Conservation (phyloP, 37 sponge, comb jelly and placozoan genomes). For the Mnemiopsis leidyi region DNA sequence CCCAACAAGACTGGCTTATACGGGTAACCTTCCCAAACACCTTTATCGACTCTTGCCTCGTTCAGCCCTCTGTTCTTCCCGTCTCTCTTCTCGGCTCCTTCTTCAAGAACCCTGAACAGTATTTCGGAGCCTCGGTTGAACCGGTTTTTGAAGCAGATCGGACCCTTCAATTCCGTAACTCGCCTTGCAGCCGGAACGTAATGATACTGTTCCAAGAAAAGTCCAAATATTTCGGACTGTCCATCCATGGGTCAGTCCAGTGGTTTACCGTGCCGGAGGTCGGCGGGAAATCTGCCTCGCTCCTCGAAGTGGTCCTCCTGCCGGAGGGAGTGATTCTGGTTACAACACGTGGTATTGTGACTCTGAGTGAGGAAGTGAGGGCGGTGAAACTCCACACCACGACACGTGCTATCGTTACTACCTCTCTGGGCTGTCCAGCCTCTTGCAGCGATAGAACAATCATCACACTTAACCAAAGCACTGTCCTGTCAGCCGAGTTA, state of each 20-base stretch:
- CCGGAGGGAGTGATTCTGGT: not conserved
- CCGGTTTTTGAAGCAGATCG: not conserved
- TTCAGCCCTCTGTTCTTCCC: not conserved
- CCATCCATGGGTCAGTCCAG: no score
- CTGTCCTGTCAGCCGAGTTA: not conserved
- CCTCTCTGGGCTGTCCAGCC: not conserved
- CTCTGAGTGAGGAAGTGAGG: not conserved
- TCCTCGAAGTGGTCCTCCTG: conserved; percentile 1
- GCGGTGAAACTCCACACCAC: not conserved
- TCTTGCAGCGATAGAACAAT: not conserved
- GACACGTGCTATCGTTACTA: not conserved
- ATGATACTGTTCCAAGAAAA: not conserved
- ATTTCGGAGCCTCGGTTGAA: not conserved
- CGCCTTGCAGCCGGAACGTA: conserved; percentile 1
- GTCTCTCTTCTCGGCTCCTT: not conserved
- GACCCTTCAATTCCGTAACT: not conserved
- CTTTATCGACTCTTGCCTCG: not conserved
- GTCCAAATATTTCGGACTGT: not conserved
- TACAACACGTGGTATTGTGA: conserved; percentile 5
- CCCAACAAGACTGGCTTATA: not conserved
- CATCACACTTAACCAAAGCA: not conserved
- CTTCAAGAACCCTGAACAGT: not conserved
- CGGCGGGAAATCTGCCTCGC: not conserved
- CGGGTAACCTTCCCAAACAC: not conserved
- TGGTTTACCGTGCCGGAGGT: not conserved